Base-by-base conservation (phyloP, 2,888 invertebrate species). In the Noctua comes region DNA sequence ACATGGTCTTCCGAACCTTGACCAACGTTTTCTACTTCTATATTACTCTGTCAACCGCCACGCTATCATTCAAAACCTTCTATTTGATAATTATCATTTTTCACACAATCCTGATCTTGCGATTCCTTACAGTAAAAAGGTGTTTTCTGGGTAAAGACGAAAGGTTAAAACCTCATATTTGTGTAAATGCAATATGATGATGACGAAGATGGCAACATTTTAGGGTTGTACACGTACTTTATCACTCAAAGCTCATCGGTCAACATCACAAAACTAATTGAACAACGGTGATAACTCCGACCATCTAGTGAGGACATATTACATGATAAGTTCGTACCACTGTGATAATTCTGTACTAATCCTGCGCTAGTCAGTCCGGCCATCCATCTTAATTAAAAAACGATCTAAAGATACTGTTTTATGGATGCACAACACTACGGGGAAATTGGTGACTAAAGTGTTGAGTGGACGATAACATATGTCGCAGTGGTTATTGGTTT, bases 361-460 rank as follows among this genome's bases (percentile, higher is more conserved):
- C 93, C 90, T 59, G 72, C 91, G 93, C 93, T 93, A 84, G 71
- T 86, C 86, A 92, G 96, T 95, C 96, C 96, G 93, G 94, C 92
- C 90, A 95, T 96, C 95, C 91, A 89, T 96, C 96, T 92, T 92
- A 88, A 96, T 96, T 92, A 95, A 91, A 91, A 92, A 92, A 77
- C 89, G 91, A 95, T 95, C 82, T 70, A 73, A 82, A 84, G 91
- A 92, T 84, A 87, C 76, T 76, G 77, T 79, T 84, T 75, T 86
- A 84, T 74, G 43, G 64, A 68, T 70, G 68, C 68, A 81, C 65
- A 71, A 59, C 65, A 71, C n/a, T 73, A 80, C 82, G 70, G 77
- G 76, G 57, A 82, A 76, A 87, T 88, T 88, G 57, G 82, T 82
- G 86, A 83, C 80, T 69, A 86, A 84, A 86, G 82, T 86, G 82